phyloP scores from a whole-genome alignment of 2,888 invertebrate genomes.

The Lissocephala sabroskyi region DNA sequence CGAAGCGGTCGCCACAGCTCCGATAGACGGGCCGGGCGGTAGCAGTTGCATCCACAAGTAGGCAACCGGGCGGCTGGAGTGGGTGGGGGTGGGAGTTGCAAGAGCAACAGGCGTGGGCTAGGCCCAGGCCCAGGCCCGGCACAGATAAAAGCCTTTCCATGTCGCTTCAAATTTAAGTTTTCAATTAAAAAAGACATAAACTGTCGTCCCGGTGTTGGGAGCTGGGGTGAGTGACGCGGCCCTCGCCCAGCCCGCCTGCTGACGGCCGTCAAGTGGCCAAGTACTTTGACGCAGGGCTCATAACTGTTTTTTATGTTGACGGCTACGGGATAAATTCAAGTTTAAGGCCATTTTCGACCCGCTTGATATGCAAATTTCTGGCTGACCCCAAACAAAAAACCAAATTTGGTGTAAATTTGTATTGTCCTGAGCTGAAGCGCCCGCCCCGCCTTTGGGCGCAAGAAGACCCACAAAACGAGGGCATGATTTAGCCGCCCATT shows the following conservation, averaged over 20 bases:
- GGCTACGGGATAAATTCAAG: constrained; percentile 17
- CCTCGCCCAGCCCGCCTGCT: constrained; percentile 33
- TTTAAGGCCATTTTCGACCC: constrained; percentile 5
- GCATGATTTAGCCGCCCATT: constrained; percentile 1
- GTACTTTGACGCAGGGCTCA: constrained; percentile 56
- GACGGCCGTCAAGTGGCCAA: too few relatives aligned
- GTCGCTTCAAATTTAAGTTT: constrained; percentile 65
- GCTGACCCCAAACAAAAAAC: not conserved
- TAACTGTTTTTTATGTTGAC: constrained; percentile 33
- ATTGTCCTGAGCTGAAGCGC: too few relatives aligned
- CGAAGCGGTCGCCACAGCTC: constrained; percentile 15
- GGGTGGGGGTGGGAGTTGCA: not conserved
- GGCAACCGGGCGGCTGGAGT: not conserved
- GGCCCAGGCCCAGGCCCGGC: constrained; percentile 46
- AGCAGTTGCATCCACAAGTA: constrained; percentile 21
- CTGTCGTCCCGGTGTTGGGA: constrained; percentile 25
- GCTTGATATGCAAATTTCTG: constrained; percentile 51
- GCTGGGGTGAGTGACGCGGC: constrained; percentile 41
- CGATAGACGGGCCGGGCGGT: constrained; percentile 4
- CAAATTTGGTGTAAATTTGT: constrained; percentile 45
- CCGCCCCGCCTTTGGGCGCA: too few relatives aligned
- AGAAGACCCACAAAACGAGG: not conserved
- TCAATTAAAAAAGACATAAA: constrained; percentile 65
- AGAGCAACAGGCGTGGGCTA: constrained; percentile 11
- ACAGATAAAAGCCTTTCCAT: constrained; percentile 63